Percentiles rank a stretch among this genome's conserved stretches.
phyloP scores from a whole-genome alignment of 2,888 invertebrate genomes.

The Sphinx pinastri region DNA sequence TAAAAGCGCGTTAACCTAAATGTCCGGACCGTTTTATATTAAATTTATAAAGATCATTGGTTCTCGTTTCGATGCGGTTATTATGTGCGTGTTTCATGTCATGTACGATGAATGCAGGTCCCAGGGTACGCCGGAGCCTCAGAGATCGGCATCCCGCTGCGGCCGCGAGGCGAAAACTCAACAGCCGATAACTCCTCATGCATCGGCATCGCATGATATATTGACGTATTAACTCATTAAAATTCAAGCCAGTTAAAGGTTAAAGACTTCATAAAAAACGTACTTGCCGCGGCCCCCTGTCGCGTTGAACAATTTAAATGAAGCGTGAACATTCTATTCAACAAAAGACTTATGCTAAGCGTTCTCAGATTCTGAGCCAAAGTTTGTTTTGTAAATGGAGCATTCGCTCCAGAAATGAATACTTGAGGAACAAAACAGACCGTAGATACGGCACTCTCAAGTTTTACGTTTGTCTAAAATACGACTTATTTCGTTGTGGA shows the following conservation, averaged over 20 bases:
- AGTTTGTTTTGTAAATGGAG: slow-evolving; percentile 41
- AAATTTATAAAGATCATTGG: slow-evolving; percentile 44
- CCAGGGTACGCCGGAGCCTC: slow-evolving; percentile 66
- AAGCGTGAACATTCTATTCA: slow-evolving; percentile 54
- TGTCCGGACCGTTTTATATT: slow-evolving; percentile 25
- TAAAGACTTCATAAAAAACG: slow-evolving; percentile 75
- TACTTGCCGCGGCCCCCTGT: slow-evolving; percentile 66
- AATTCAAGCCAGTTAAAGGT: slow-evolving; percentile 78
- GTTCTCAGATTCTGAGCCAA: slow-evolving; percentile 45
- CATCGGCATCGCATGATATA: slow-evolving; percentile 70
- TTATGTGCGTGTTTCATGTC: slow-evolving; percentile 54
- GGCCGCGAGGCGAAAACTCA: slow-evolving; percentile 66
- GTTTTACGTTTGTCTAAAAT: slow-evolving; percentile 22
- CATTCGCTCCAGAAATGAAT: slow-evolving; percentile 2
- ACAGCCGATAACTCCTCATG: slow-evolving; percentile 69
- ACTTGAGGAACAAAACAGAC: slow-evolving; percentile 18
- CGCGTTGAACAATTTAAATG: slow-evolving; percentile 67
- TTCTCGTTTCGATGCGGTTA: slow-evolving; percentile 53
- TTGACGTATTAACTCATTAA: slow-evolving; percentile 79
- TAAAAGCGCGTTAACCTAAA: slow-evolving; percentile 26
- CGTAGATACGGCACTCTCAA: slow-evolving; percentile 15
- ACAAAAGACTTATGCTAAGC: slow-evolving; percentile 53
- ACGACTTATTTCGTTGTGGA: slow-evolving; percentile 5
- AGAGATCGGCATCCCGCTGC: slow-evolving; percentile 67
- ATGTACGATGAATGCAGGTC: slow-evolving; percentile 63